Base-by-base conservation (phyloP, 35 echinoderm and acorn worm species). In the Hemicentrotus pulcherrimus region DNA sequence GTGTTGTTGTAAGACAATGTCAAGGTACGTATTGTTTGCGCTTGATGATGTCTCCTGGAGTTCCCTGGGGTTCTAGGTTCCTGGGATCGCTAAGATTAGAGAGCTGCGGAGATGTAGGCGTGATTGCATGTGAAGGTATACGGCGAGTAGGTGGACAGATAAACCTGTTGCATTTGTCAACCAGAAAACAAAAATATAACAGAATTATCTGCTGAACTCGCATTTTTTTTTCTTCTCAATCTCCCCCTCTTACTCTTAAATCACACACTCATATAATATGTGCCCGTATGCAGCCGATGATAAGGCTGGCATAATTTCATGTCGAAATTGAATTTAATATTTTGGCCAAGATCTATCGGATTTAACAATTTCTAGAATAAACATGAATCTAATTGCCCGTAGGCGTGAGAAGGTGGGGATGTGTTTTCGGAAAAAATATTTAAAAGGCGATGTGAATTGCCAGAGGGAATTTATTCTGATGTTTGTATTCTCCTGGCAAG, bases 341-440 rank as follows among this genome's bases (percentile, higher is more conserved):
- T 78, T n/a, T 78, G 65, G 65, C 65, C 65, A 78, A 78, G 65
- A 78, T 78, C 28, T n/a, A 8, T 78, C 28, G 19, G 22, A 78
- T 78, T 78, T 78, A 78, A 78, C 65, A 78, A 78, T 28, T 78
- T 78, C 65, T 24, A 78, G 65, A 78, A 78, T 78, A 78, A 78
- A 78, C 65, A n/a, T 78, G 19, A 4, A 18, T 28, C 7, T 78
- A 78, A 78, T 78, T 24, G 65, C 19, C 4, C 3, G 65, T 78
- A 78, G 65, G 65, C 65, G 65, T 78, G 19, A n/a, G 65, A 28
- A 78, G 65, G 6, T 4, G 50, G 19, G 7, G 65, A 78, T 78
- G 7, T 78, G 19, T 78, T 78, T 55, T 7, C 65, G 65, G 65
- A 28, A 78, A 78, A n/a, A 78, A 55, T 14, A 15, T 55, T 55